These are phyloP conservation scores for Tamias sibiricus DNA, from an alignment of 2,113 vertebrate species.

Conservation along the genomic window DNA sequence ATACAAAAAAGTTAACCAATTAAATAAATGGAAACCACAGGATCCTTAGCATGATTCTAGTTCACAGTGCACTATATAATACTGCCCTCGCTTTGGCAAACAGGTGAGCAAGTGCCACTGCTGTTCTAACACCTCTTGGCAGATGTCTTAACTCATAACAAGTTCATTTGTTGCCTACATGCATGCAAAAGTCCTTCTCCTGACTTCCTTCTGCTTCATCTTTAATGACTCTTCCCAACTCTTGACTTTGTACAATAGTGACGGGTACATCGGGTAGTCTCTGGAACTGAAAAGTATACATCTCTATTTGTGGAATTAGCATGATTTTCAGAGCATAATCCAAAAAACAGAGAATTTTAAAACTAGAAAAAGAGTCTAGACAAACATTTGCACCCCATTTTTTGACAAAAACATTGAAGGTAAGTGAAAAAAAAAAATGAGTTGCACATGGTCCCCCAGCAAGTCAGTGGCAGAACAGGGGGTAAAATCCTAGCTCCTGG, in stretches of 20 bases:
- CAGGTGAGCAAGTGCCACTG: not conserved
- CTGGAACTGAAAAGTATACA: not conserved
- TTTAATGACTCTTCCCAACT: conserved; percentile 1
- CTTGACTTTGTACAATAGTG: not conserved
- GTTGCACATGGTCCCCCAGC: not conserved
- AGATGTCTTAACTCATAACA: conserved; percentile 49
- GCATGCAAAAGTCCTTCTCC: not conserved
- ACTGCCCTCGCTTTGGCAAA: not conserved
- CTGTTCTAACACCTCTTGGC: not conserved
- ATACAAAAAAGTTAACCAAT: conserved; percentile 34
- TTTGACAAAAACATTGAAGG: conserved; percentile 33
- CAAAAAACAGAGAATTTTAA: not conserved
- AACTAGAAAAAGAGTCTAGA: conserved; percentile 1
- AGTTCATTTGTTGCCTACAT: not conserved
- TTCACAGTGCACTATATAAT: not conserved
- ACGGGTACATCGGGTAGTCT: not conserved
- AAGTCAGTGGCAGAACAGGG: not conserved
- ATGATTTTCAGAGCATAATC: not conserved
- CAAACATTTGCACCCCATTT: not conserved
- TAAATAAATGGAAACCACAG: conserved; percentile 32
- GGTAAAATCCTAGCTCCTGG: not conserved
- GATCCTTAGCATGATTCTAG: not conserved
- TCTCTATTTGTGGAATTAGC: not conserved
- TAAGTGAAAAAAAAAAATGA: not conserved
- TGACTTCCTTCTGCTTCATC: conserved; percentile 14